A percentile compares a stretch with the other conserved stretches of the same genome.
Evolutionary conservation across 2,797 vertebrate genomes (phyloP).

Genomic region (Rachycentron canadum): DNA sequence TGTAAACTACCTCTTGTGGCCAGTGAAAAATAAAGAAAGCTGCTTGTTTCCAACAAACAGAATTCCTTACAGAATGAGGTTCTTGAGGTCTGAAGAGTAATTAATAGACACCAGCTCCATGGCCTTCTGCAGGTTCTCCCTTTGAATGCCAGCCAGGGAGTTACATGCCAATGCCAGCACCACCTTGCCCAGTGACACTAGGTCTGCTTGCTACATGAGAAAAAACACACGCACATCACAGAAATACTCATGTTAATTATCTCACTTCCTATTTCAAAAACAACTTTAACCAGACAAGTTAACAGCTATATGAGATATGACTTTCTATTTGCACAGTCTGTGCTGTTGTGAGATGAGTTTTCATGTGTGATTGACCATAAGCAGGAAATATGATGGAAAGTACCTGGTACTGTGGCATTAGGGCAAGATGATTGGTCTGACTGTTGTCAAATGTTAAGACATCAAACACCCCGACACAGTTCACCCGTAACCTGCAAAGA

Average conservation of each 20-base stretch:
- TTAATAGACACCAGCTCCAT: conserved; percentile 99
- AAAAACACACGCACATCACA: conserved; percentile 7
- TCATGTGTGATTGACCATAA: not conserved
- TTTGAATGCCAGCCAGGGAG: conserved; percentile 98
- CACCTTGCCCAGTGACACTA: conserved; percentile 99
- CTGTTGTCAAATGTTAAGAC: conserved; percentile 99
- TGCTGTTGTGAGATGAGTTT: not conserved
- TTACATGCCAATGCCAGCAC: conserved; percentile 98
- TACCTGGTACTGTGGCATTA: conserved; percentile 97
- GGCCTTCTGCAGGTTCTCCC: conserved; percentile 99
- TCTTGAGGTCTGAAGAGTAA: conserved; percentile 99
- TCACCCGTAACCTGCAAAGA: conserved; percentile 88
- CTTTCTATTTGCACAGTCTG: not conserved
- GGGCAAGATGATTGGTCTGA: conserved; percentile 97
- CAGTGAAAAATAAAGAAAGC: too few species aligned
- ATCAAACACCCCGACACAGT: conserved; percentile 98
- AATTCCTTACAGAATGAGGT: conserved; percentile 95
- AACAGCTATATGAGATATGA: not conserved
- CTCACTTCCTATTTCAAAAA: not conserved
- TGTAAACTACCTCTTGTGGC: too few species aligned
- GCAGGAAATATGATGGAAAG: not conserved
- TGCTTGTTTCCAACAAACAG: too few species aligned
- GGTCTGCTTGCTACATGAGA: conserved; percentile 93
- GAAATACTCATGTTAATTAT: not conserved
- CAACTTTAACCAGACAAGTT: not conserved